Percentiles rank a stretch among this genome's conserved stretches.
These are phyloP conservation scores for Macheiramphus alcinus DNA, from an alignment of 2,113 vertebrate species.

Conservation along the genomic window DNA sequence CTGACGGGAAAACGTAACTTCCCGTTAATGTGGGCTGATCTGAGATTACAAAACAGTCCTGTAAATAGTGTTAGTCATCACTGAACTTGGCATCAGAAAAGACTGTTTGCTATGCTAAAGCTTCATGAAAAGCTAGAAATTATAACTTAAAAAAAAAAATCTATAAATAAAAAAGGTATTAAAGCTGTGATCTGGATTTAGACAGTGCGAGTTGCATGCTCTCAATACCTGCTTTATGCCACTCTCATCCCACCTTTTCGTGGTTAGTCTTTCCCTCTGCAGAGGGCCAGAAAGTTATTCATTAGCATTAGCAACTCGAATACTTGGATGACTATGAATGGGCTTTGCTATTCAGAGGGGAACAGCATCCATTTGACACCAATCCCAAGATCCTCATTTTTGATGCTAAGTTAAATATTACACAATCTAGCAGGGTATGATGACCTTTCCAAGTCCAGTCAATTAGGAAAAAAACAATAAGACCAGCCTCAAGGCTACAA, in stretches of 20 bases:
- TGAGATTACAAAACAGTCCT: constrained; percentile 64
- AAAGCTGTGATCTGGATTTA: background rate
- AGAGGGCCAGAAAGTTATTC: constrained; percentile 25
- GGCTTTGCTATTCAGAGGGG: constrained; percentile 16
- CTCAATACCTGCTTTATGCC: constrained; percentile 32
- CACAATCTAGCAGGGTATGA: background rate
- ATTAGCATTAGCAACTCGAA: constrained; percentile 19
- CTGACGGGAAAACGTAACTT: constrained; percentile 56
- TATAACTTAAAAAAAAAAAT: background rate
- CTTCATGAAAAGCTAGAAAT: background rate
- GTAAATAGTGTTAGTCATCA: constrained; percentile 60
- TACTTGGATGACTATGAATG: constrained; percentile 52
- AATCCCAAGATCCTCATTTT: constrained; percentile 7
- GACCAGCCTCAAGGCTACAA: background rate
- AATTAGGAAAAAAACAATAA: background rate
- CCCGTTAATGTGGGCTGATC: constrained; percentile 47
- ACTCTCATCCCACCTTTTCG: background rate
- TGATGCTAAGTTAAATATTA: constrained; percentile 54
- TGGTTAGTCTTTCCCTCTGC: background rate
- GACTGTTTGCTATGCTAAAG: constrained; percentile 15
- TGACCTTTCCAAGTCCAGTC: background rate
- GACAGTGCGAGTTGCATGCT: background rate
- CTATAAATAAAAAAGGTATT: background rate
- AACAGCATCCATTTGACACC: constrained; percentile 30
- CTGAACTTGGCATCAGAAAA: constrained; percentile 25